Evolutionary conservation across 2,797 vertebrate species (phyloP), one percentile per base, ranked within the genome.

Genomic region (Echeneis naucrates): DNA sequence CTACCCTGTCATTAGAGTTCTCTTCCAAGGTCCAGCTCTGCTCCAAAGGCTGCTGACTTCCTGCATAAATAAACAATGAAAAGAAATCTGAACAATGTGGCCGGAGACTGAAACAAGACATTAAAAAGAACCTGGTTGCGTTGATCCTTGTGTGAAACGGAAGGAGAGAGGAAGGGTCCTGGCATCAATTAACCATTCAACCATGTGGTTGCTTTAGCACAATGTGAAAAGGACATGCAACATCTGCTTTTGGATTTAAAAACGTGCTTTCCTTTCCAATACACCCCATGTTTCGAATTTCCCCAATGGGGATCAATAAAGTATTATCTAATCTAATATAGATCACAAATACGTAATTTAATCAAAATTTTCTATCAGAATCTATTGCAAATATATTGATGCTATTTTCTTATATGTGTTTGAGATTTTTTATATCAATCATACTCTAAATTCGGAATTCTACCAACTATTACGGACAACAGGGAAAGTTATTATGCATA

Each of bases 11-110:
- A 72, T 78, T 62, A 65, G 53, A 27, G n/a, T 51, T 63, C 26
- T 89, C 86, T 32, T 83, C 90, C 24, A 68, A 55, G 30, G 75
- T 77, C 86, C 78, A 84, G 83, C 72, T 85, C 61, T 80, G 83
- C 55, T 88, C 85, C 77, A 62, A 60, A 68, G 60, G 60, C 58
- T 72, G 78, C 53, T 54, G 88, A 75, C 57, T 72, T 75, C 82
- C 91, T 92, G 86, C 68, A 58, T 27, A 64, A 75, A 83, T 47
- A 24, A 72, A 84, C 19, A 85, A 78, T 45, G 19, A 73, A 40
- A 58, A 60, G 24, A 81, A 23, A 72, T 54, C 14, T 44, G 27
- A 77, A 47, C 52, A 59, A 75, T 54, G 10, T 44, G 27, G 77
- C 51, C 55, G 62, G 59, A 55, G 47, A 62, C 35, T 73, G 33